phyloP scores from a whole-genome alignment of 2,797 vertebrate genomes.

The Lacerta bilineata region DNA sequence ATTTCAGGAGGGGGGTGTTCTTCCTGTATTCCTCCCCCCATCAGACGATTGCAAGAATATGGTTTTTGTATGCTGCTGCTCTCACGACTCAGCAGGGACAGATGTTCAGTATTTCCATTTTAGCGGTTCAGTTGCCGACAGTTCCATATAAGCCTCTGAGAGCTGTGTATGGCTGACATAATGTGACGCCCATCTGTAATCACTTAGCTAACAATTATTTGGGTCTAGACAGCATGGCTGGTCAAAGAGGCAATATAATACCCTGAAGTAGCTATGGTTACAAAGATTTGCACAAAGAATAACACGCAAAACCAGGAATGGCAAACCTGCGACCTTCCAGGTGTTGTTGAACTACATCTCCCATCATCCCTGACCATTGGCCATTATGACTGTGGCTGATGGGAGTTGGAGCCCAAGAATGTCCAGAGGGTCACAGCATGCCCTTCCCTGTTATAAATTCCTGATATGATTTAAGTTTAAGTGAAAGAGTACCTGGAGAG shows the following conservation, averaged over 20 bases:
- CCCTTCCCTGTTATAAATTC: background rate
- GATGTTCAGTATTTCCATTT: background rate
- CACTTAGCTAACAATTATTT: background rate
- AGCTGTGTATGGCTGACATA: background rate
- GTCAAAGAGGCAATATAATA: slow-evolving; percentile 6
- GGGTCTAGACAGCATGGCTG: background rate
- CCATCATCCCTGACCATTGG: background rate
- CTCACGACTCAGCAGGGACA: background rate
- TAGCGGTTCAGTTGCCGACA: background rate
- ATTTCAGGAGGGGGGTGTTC: background rate
- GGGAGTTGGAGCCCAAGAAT: no score
- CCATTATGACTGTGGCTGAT: background rate
- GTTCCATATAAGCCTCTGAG: background rate
- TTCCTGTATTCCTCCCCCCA: background rate
- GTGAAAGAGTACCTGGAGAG: background rate
- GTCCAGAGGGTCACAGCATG: no score
- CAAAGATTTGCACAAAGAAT: background rate
- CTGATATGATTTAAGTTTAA: background rate
- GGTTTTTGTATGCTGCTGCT: slow-evolving; percentile 3
- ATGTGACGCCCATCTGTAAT: background rate
- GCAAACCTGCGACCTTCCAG: background rate
- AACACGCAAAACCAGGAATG: background rate
- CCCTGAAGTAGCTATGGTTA: slow-evolving; percentile 9
- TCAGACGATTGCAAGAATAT: background rate
- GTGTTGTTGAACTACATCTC: background rate